phyloP scores from a whole-genome alignment of 2,888 invertebrate species.

The Hermaeophaga mercurialis region DNA sequence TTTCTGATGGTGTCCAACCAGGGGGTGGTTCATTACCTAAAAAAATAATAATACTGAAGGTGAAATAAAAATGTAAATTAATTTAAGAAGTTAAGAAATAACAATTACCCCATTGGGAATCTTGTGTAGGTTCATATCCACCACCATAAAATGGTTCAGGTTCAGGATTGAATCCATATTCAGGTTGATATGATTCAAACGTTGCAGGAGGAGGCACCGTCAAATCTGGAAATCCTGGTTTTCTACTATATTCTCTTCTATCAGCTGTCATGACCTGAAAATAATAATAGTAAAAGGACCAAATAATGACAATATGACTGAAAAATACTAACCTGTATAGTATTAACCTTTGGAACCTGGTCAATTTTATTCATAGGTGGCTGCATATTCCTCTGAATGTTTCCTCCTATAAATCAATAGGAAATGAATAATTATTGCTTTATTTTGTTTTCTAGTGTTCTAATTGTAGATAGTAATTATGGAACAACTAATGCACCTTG shows the following conservation, averaged over 20 bases:
- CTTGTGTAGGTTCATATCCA: slow-evolving; percentile 74
- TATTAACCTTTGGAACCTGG: slow-evolving; percentile 77
- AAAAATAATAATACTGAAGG: too few relatives aligned
- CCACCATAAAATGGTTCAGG: slow-evolving; percentile 63
- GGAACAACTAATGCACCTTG: too few relatives aligned
- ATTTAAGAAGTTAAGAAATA: too few relatives aligned
- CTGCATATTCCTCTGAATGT: slow-evolving; percentile 43
- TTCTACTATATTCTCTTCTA: slow-evolving; percentile 81
- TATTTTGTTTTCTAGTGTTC: too few relatives aligned
- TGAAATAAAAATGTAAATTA: too few relatives aligned
- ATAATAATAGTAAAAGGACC: slow-evolving; percentile 15
- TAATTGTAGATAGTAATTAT: too few relatives aligned
- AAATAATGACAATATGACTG: too few relatives aligned
- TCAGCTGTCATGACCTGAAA: slow-evolving; percentile 87
- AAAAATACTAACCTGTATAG: slow-evolving; percentile 70
- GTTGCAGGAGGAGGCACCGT: slow-evolving; percentile 65
- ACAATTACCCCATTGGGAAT: slow-evolving; percentile 69
- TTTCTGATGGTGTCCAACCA: slow-evolving; percentile 69
- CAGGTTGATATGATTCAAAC: slow-evolving; percentile 57
- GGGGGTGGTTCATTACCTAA: slow-evolving; percentile 46
- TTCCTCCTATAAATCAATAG: slow-evolving; percentile 48
- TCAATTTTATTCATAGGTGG: slow-evolving; percentile 56
- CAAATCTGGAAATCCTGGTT: slow-evolving; percentile 68
- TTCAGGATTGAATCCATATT: slow-evolving; percentile 61
- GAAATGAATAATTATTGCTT: too few relatives aligned